Evolutionary conservation across 2,888 invertebrate genomes (phyloP).

Genomic region (Rotaria socialis): DNA sequence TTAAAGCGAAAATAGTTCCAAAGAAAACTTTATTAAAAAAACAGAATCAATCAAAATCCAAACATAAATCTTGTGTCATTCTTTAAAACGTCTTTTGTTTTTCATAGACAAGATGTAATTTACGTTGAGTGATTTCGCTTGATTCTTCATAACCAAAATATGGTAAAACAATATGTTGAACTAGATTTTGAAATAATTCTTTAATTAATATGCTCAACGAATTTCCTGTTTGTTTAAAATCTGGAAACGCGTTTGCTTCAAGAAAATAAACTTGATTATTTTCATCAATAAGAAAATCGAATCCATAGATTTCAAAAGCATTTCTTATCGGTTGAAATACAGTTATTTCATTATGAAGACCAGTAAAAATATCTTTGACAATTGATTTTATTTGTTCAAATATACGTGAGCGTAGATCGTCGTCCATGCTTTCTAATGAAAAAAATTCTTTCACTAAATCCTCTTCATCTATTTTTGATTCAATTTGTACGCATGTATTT

Average conservation of each 20-base stretch:
- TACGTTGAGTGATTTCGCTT: not conserved
- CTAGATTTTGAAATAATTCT: constrained; percentile 37
- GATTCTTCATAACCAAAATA: not conserved
- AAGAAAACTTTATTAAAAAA: not conserved
- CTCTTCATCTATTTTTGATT: constrained; percentile 27
- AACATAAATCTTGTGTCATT: not conserved
- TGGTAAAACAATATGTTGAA: constrained; percentile 26
- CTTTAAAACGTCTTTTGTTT: not conserved
- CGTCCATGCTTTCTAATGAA: not conserved
- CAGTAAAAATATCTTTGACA: constrained; percentile 41
- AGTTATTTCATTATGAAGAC: constrained; percentile 42
- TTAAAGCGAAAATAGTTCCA: not conserved
- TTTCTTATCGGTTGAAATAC: constrained; percentile 44
- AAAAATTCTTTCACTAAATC: constrained; percentile 35
- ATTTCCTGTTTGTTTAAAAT: constrained; percentile 44
- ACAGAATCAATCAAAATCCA: not conserved
- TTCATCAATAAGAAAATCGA: constrained; percentile 45
- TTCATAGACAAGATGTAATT: constrained; percentile 9
- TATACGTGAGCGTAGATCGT: not conserved
- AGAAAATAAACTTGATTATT: constrained; percentile 41
- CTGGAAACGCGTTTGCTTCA: constrained; percentile 45
- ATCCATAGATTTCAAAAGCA: constrained; percentile 44
- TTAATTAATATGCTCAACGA: constrained; percentile 38
- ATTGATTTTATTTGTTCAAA: constrained; percentile 38
- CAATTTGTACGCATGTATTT: constrained; percentile 42